Conservation (phyloP, 1,140 invertebrate species). For the Eupristina koningsbergeri region DNA sequence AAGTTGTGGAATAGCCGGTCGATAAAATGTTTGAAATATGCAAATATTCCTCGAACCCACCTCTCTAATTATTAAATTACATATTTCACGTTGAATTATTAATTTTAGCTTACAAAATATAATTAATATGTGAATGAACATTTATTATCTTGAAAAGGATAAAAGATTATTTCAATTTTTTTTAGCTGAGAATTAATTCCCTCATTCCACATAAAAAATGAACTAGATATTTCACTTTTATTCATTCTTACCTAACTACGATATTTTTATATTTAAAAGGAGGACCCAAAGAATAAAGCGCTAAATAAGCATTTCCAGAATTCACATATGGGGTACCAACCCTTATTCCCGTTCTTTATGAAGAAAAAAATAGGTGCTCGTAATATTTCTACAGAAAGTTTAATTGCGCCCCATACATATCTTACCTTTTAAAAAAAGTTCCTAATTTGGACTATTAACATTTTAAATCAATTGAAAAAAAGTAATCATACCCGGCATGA, state of each 20-base stretch:
- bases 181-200: not conserved
- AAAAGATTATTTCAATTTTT: not conserved
- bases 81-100: not conserved
- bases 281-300: not conserved
- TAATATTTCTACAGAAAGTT: slow-evolving; percentile 16
- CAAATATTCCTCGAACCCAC: not conserved
- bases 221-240: not conserved
- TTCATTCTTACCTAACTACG: not conserved
- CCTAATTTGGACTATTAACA: not conserved
- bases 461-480: not conserved
- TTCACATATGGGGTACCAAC: not conserved
- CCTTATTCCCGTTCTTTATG: not conserved
- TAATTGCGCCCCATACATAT: not conserved
- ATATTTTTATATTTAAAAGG: not conserved
- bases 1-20: not conserved
- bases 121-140: not conserved
- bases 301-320: not conserved
- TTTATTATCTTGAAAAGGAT: too few species aligned
- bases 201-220: not conserved
- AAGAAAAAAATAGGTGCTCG: not conserved
- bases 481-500: not conserved
- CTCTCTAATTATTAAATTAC: not conserved
- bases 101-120: not conserved
- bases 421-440: not conserved
- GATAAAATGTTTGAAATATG: not conserved